Evolutionary conservation across 1,140 invertebrate genomes (phyloP), one percentile per base, ranked within the genome.

Genomic region (Hylaeus anthracinus): DNA sequence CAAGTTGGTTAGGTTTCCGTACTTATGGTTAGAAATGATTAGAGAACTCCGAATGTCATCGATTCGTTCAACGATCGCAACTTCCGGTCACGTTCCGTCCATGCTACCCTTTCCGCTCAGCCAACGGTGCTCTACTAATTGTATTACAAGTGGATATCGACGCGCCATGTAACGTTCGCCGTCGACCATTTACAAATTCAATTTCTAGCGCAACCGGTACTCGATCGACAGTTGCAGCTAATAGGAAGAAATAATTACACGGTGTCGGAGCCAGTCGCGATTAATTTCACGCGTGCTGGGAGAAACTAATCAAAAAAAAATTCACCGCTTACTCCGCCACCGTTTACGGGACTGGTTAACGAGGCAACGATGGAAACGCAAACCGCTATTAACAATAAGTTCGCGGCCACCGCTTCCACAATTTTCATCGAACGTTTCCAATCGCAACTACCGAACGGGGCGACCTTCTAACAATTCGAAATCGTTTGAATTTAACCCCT

Each of bases 141-240:
- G 76, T 58, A 73, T 56, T 48, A 56, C 51, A 65, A 70, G 55
- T 61, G 15, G 14, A 39, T 51, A 53, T 41, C 15, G 41, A 61
- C 10, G 41, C 60, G 26, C 26, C 26, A 10, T 26, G 26, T 43
- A 14, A 41, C 73, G 8, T 74, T 43, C 26, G 26, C 65, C 55
- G 37, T 71, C 61, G 56, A 61, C 26, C 63, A 43, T 84, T 85
- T 74, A 79, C 51, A 48, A 65, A 56, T 73, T 73, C 61, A 39
- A n/a, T 60, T 61, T 48, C 71, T 71, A 64, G 66, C 83, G 79
- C 88, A 88, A 82, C 84, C 85, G 89, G 85, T 88, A 85, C 81
- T 70, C 83, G 78, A 90, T 88, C 87, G 88, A 88, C 89, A 90
- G 89, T 90, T 90, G 90, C 84, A 88, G 88, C 88, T 89, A 90